Evolutionary conservation across 2,888 invertebrate species (phyloP).

Genomic region (Helicoverpa assulta): DNA sequence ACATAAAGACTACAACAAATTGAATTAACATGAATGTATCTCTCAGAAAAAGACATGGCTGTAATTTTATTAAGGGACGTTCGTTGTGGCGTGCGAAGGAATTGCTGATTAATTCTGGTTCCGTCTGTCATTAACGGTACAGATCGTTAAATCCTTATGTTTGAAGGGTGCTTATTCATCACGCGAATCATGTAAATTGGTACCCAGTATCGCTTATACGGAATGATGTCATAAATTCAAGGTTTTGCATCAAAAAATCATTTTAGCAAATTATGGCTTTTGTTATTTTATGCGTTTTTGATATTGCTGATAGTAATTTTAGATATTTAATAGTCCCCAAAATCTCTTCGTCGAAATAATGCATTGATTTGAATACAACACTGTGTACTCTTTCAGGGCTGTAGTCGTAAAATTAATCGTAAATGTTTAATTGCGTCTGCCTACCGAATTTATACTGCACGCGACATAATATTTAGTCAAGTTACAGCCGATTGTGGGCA

Average conservation of each 20-base stretch:
- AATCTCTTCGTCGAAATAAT: slow-evolving; percentile 29
- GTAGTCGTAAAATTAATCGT: slow-evolving; percentile 72
- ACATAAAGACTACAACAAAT: slow-evolving; percentile 63
- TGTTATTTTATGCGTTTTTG: neutral
- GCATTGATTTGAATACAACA: slow-evolving; percentile 62
- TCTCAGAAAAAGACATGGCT: slow-evolving; percentile 43
- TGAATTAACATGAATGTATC: slow-evolving; percentile 57
- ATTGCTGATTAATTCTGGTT: slow-evolving; percentile 47
- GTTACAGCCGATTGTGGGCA: slow-evolving; percentile 74
- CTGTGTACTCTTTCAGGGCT: slow-evolving; percentile 59
- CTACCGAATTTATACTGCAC: slow-evolving; percentile 75
- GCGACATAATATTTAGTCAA: slow-evolving; percentile 83
- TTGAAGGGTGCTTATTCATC: slow-evolving; percentile 23
- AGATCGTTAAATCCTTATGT: slow-evolving; percentile 25
- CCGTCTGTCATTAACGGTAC: slow-evolving; percentile 39
- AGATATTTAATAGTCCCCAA: neutral
- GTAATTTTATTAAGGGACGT: slow-evolving; percentile 45
- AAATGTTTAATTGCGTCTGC: slow-evolving; percentile 73
- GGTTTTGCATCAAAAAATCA: neutral
- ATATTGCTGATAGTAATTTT: neutral
- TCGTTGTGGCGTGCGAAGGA: slow-evolving; percentile 42
- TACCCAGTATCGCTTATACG: neutral
- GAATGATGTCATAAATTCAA: neutral
- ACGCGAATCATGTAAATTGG: slow-evolving; percentile 24
- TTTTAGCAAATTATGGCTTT: neutral